These are phyloP conservation scores for Malachius bipustulatus DNA, from an alignment of 2,888 invertebrate species.

Conservation along the genomic window DNA sequence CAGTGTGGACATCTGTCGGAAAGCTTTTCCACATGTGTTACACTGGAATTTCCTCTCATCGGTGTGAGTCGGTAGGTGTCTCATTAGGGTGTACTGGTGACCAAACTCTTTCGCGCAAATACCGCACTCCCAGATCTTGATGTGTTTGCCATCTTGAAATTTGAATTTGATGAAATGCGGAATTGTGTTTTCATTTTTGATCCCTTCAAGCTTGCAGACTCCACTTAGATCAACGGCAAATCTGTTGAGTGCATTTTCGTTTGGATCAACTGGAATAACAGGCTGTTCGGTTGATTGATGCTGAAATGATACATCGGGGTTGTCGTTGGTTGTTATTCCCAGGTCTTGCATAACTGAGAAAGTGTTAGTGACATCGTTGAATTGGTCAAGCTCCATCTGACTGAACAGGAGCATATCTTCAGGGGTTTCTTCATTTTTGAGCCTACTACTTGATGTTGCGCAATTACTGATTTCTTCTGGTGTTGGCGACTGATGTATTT, in stretches of 20 bases:
- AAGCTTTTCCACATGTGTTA: conserved; percentile 58
- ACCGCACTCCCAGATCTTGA: conserved; percentile 64
- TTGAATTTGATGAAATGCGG: conserved; percentile 57
- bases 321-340: too few relatives aligned
- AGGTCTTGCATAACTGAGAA: too few relatives aligned
- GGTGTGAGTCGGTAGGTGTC: conserved; percentile 65
- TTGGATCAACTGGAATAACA: conserved; percentile 2
- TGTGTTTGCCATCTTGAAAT: conserved; percentile 52
- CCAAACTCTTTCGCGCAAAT: conserved; percentile 65
- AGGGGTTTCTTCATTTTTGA: too few relatives aligned
- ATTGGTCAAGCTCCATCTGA: too few relatives aligned
- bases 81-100: conserved; percentile 64
- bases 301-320: too few relatives aligned
- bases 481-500: too few relatives aligned
- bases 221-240: conserved; percentile 14
- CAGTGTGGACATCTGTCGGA: conserved; percentile 61
- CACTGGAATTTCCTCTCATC: conserved; percentile 68
- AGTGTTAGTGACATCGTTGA: too few relatives aligned
- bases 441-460: too few relatives aligned
- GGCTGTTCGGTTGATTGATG: too few relatives aligned
- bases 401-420: too few relatives aligned
- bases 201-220: conserved; percentile 15
- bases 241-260: conserved; percentile 6
- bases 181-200: conserved; percentile 16
- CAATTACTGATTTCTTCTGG: too few relatives aligned